Conservation (phyloP, 2,797 vertebrate genomes). For the Buceros bicornis region DNA sequence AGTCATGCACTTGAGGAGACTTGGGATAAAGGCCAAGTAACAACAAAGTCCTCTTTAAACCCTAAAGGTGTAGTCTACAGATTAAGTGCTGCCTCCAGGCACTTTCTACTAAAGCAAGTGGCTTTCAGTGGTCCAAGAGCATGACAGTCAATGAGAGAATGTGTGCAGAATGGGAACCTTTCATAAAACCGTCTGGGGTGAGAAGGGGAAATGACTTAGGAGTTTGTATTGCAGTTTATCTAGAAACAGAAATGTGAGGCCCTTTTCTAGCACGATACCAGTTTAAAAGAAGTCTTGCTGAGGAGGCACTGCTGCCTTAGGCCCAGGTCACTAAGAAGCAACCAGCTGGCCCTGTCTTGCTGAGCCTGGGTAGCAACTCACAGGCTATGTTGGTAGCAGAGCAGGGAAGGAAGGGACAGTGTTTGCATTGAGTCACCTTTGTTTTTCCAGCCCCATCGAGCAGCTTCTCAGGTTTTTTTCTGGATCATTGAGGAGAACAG, state of each 20-base stretch:
- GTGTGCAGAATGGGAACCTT: neutral
- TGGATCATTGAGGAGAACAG: neutral
- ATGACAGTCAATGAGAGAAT: neutral
- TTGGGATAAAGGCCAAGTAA: constrained; percentile 25
- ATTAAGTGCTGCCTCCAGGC: neutral
- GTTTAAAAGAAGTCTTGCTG: neutral
- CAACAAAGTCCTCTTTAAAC: neutral
- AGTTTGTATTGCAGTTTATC: neutral
- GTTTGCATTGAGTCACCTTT: neutral
- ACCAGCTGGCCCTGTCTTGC: neutral
- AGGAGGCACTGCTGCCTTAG: neutral
- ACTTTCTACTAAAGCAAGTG: neutral
- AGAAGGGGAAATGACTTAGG: neutral
- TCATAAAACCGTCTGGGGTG: neutral
- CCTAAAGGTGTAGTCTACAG: neutral
- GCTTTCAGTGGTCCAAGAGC: neutral
- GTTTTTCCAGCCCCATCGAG: neutral
- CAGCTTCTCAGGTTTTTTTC: neutral
- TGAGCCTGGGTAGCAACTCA: neutral
- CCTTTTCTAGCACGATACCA: rapidly evolving
- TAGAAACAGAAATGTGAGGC: neutral
- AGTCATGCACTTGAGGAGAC: neutral
- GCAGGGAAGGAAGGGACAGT: neutral
- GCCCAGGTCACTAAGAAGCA: neutral
- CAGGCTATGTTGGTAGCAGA: neutral